Base-by-base conservation (phyloP, 2,113 vertebrate genomes). In the Lamprotornis superbus region DNA sequence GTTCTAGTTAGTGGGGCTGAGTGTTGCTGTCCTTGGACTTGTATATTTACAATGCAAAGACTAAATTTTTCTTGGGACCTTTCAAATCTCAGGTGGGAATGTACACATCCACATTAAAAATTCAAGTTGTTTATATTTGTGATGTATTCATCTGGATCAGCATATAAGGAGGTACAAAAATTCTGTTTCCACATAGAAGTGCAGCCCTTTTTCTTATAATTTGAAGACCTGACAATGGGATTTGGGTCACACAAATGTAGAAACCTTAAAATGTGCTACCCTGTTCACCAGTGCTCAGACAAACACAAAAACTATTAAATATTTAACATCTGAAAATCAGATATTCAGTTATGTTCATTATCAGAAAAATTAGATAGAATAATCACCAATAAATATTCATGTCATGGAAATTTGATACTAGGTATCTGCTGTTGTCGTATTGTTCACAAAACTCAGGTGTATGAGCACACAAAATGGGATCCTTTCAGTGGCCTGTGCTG, bases 381-480 rank as follows among this genome's bases (percentile, higher is more conserved):
- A 53, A 47, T 44, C 5, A 31, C 5, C 37, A 52, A 4, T 40
- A 89, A 87, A 57, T 69, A 44, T 12, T 71, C 11, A 59, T 52
- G 16, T 37, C 10, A n/a, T 23, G 44, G 3, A 79, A 59, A 23
- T 59, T 89, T 59, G 13, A n/a, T 13, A 30, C 46, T 52, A n/a
- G 18, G 4, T 64, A 10, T 24, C 15, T 39, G 2, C 12, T 37
- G 12, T 40, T 83, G 44, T 4, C 0, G 0, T 6, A 22, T 11
- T 60, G 3, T 37, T 73, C 20, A 37, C 14, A 69, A 73, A 83
- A 49, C 6, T 55, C 20, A 30, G 6, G 5, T 40, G 4, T 28
- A 20, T n/a, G 23, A 61, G 50, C 3, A 18, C 2, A 49, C 1
- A 47, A 27, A 35, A 42, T 20, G 7, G 3, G 9, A 9, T 52